A percentile compares a stretch with the other conserved stretches of the same genome.
Conservation (phyloP, 2,113 vertebrate genomes). For the Pteruthius melanotis region DNA sequence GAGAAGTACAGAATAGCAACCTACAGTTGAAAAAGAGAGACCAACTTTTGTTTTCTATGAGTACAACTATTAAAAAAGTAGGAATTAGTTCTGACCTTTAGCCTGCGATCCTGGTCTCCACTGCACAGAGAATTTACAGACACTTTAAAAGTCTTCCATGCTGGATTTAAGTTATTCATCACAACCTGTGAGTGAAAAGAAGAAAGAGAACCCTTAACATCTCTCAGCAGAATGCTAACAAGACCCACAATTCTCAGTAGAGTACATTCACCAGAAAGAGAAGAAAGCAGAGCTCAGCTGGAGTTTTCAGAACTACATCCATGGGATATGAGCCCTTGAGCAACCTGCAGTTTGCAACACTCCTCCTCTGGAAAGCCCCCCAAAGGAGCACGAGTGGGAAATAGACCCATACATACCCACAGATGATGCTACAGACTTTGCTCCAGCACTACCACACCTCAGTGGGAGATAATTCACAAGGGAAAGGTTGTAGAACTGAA, state of each 20-base stretch:
- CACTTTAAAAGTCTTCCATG: slow-evolving; percentile 97
- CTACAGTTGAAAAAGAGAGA: not conserved
- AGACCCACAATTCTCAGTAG: not conserved
- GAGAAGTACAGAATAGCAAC: not conserved
- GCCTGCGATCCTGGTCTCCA: slow-evolving; percentile 90
- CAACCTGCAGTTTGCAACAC: not conserved
- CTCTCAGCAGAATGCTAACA: slow-evolving; percentile 20
- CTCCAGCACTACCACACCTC: not conserved
- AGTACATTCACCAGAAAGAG: not conserved
- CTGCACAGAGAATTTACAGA: slow-evolving; percentile 96
- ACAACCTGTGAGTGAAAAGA: slow-evolving; percentile 81
- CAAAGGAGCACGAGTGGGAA: not conserved
- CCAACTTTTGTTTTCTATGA: not conserved
- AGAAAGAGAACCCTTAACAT: not conserved
- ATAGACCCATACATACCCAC: not conserved
- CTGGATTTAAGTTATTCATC: slow-evolving; percentile 97
- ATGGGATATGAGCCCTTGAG: not conserved
- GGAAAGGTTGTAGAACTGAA: not conserved
- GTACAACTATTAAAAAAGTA: not conserved
- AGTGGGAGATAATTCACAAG: rapidly evolving
- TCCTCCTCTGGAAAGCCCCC: not conserved
- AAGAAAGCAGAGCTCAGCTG: not conserved
- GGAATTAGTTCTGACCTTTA: slow-evolving; percentile 82
- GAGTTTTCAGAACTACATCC: not conserved
- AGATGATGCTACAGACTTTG: not conserved